A percentile compares a stretch with the other conserved stretches of the same genome.
These are phyloP conservation scores for Ptychadena robeensis DNA, from an alignment of 2,797 vertebrate genomes.

Conservation along the genomic window DNA sequence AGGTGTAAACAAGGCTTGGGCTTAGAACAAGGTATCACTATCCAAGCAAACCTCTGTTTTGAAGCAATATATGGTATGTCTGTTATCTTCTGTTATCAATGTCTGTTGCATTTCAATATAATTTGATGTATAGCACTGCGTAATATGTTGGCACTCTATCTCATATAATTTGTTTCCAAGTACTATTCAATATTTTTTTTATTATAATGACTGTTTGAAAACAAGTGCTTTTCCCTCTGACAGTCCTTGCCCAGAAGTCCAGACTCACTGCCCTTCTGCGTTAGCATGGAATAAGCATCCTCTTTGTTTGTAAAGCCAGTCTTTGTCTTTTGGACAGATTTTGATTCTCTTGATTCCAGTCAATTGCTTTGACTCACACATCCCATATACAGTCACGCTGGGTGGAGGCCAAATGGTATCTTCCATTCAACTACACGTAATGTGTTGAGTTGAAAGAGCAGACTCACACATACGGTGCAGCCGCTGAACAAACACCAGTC, in stretches of 20 bases:
- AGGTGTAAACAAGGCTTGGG: no score
- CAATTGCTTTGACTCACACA: constrained; percentile 62
- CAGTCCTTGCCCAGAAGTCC: constrained; percentile 12
- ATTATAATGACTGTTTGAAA: neutral
- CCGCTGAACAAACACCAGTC: constrained; percentile 33
- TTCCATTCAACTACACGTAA: constrained; percentile 16
- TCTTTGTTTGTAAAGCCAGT: constrained; percentile 49
- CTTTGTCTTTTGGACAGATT: constrained; percentile 63
- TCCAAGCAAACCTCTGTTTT: no score
- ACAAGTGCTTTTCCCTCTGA: neutral
- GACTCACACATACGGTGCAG: constrained; percentile 5
- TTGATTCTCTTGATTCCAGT: constrained; percentile 57
- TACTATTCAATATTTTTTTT: constrained; percentile 1
- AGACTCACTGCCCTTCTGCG: constrained; percentile 13
- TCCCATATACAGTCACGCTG: constrained; percentile 62
- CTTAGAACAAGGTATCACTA: no score
- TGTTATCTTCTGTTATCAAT: no score
- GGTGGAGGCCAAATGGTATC: constrained; percentile 45
- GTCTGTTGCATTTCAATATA: no score
- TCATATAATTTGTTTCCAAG: no score
- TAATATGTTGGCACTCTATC: no score
- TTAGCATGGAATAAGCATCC: constrained; percentile 39
- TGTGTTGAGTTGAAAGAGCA: constrained; percentile 45
- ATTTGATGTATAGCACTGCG: no score
- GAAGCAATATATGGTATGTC: no score